Conservation (phyloP, 2,797 vertebrate genomes). For the Telmatherina bonti region DNA sequence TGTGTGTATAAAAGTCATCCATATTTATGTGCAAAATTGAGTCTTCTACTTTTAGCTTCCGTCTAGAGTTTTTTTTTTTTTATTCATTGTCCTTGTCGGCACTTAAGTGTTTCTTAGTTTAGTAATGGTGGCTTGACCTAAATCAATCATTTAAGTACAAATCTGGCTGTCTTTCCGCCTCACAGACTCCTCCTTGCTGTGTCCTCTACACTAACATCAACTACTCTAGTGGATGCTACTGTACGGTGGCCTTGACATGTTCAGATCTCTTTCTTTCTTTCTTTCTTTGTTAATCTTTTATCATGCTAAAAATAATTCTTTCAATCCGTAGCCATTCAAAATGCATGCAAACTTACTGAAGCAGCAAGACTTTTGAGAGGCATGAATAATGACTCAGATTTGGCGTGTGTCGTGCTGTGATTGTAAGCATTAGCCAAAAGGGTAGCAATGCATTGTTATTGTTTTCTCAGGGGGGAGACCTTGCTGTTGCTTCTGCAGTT, state of each 20-base stretch:
- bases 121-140: conserved; percentile 80
- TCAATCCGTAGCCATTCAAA: conserved; percentile 16
- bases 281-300: too few relatives aligned
- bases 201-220: conserved; percentile 11
- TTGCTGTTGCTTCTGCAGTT: conserved; percentile 51
- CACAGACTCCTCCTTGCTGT: conserved; percentile 25
- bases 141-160: conserved; percentile 78
- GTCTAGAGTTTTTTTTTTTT: conserved; percentile 66
- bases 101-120: conserved; percentile 79
- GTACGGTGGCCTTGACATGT: conserved; percentile 1
- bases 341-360: conserved; percentile 25
- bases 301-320: conserved; percentile 19
- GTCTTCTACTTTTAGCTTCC: conserved; percentile 73
- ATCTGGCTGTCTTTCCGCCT: conserved; percentile 64
- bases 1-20: too few relatives aligned
- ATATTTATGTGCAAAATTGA: conserved; percentile 60
- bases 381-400: conserved; percentile 55
- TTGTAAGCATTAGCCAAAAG: conserved; percentile 45
- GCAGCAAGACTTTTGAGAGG: conserved; percentile 18
- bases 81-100: conserved; percentile 70
- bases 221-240: conserved; percentile 25
- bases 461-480: conserved; percentile 48
- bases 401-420: conserved; percentile 18
- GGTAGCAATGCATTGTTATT: conserved; percentile 46
- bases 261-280: too few relatives aligned